Evolutionary conservation across 2,113 vertebrate species (phyloP).

Genomic region (Phylloscopus whistleri): DNA sequence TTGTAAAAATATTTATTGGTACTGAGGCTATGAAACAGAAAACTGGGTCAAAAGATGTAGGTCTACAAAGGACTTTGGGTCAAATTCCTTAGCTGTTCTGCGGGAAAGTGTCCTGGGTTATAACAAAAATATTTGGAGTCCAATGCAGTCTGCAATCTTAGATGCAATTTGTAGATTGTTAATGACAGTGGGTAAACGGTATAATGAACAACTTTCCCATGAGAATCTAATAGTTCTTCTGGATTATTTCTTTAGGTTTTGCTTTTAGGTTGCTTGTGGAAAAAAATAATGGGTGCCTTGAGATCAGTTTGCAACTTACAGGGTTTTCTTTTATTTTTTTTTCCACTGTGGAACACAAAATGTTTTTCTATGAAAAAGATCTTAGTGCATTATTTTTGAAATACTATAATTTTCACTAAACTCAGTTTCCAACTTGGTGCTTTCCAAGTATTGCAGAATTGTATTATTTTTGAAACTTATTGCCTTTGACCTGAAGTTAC

Average conservation of each 20-base stretch:
- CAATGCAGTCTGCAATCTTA: conserved; percentile 28
- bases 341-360: conserved; percentile 76
- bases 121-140: conserved; percentile 46
- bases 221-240: conserved; percentile 60
- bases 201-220: conserved; percentile 58
- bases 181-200: conserved; percentile 30
- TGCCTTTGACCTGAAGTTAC: conserved; percentile 79
- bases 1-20: conserved; percentile 55
- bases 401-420: conserved; percentile 82
- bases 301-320: conserved; percentile 66
- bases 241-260: conserved; percentile 65
- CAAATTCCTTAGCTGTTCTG: conserved; percentile 39
- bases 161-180: conserved; percentile 64
- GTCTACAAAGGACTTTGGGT: conserved; percentile 38
- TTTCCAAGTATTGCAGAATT: conserved; percentile 72
- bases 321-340: conserved; percentile 50
- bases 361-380: conserved; percentile 84
- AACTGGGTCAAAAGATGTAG: conserved; percentile 8
- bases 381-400: conserved; percentile 77
- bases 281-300: conserved; percentile 74
- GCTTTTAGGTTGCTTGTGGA: conserved; percentile 69
- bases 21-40: conserved; percentile 27
- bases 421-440: conserved; percentile 70
- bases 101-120: conserved; percentile 30
- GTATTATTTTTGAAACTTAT: conserved; percentile 77